Percentiles rank a stretch among this genome's conserved stretches.
phyloP scores from a whole-genome alignment of 2,888 invertebrate species.

The Liposcelis brunnea region DNA sequence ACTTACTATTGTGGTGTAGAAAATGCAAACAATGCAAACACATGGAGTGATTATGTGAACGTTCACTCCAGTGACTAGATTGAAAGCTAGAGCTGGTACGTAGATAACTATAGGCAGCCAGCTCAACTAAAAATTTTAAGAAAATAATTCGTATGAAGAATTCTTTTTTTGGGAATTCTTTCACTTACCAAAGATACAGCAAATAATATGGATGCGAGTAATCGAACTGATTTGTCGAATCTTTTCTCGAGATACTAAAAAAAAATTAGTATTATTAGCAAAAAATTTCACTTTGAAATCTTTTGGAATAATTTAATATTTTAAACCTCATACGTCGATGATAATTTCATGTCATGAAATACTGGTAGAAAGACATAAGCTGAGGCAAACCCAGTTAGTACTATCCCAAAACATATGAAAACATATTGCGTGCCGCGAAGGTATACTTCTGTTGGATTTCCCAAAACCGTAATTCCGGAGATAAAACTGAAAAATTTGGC shows the following conservation, averaged over 20 bases:
- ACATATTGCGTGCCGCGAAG: not conserved
- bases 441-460: not conserved
- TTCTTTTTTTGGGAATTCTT: not conserved
- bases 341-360: conserved; percentile 53
- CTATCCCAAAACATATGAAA: not conserved
- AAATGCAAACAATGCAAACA: conserved; percentile 75
- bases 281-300: no score
- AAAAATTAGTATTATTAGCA: conserved; percentile 10
- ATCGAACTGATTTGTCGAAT: conserved; percentile 46
- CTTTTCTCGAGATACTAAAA: conserved; percentile 43
- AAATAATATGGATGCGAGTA: conserved; percentile 50
- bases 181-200: conserved; percentile 47
- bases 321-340: conserved; percentile 59
- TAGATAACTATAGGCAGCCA: conserved; percentile 75
- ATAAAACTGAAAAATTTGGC: no score
- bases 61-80: conserved; percentile 65
- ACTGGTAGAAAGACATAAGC: conserved; percentile 58
- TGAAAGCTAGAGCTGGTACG: conserved; percentile 73
- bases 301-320: conserved; percentile 13
- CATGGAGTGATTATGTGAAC: conserved; percentile 61
- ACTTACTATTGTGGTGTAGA: conserved; percentile 78
- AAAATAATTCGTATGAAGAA: not conserved
- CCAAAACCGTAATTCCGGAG: not conserved
- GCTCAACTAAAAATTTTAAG: conserved; percentile 37
- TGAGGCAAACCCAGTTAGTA: no score